phyloP scores from a whole-genome alignment of 1,140 invertebrate species.

The Drosophila gunungcola region DNA sequence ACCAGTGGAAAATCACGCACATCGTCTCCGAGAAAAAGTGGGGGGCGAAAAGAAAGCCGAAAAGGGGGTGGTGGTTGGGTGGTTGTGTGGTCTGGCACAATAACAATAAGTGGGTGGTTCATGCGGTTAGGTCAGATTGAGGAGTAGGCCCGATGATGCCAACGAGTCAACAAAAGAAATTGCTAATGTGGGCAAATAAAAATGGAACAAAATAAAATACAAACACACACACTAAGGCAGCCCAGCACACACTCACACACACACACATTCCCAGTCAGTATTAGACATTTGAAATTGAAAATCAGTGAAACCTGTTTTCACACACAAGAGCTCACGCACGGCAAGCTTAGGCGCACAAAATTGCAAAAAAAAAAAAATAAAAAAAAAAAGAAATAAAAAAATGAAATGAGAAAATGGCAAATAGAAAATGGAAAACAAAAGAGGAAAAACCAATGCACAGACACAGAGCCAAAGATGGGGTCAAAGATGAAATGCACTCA shows the following conservation, averaged over 20 bases:
- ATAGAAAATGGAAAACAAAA: constrained; percentile 45
- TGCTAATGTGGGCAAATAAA: constrained; percentile 78
- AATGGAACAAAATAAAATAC: constrained; percentile 59
- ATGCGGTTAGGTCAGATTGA: constrained; percentile 40
- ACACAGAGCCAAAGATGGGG: constrained; percentile 21
- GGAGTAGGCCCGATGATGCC: constrained; percentile 27
- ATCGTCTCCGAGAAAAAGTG: constrained; percentile 12
- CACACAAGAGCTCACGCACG: constrained; percentile 65
- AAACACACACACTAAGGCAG: constrained; percentile 19
- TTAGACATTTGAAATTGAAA: constrained; percentile 80
- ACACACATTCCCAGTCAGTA: constrained; percentile 3
- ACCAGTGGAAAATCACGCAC: constrained; percentile 67
- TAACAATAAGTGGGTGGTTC: constrained; percentile 2
- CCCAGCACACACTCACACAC: neutral
- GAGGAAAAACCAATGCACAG: constrained; percentile 22
- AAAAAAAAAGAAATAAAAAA: constrained; percentile 9
- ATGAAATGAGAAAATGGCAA: constrained; percentile 34
- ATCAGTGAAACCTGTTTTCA: constrained; percentile 79
- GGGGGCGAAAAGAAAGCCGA: constrained; percentile 3
- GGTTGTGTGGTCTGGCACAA: neutral
- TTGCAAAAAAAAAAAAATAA: constrained; percentile 23
- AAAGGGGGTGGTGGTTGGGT: constrained; percentile 5
- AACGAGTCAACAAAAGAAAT: constrained; percentile 73
- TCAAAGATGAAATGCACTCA: constrained; percentile 32
- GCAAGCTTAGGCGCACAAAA: constrained; percentile 32